Base-by-base conservation (phyloP, 2,797 vertebrate genomes). In the Tragelaphus oryx region DNA sequence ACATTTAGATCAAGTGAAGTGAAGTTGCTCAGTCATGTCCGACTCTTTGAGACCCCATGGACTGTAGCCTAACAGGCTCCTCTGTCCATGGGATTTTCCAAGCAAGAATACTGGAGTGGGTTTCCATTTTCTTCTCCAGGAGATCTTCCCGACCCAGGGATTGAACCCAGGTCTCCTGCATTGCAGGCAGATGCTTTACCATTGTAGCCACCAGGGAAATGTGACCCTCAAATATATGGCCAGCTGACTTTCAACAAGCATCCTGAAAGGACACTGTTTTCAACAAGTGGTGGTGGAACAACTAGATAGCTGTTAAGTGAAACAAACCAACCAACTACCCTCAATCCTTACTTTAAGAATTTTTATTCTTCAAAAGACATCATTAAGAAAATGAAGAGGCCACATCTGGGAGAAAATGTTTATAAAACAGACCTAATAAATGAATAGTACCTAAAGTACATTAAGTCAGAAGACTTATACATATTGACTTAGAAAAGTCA, bases 321-420 rank as follows among this genome's bases (percentile, higher is more conserved):
- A 92, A 76, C 22, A 54, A 87, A 91, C 16, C 33, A 91, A 76
- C 26, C 46, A 91, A 78, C 14, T 28, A 80, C 20, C 30, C 26
- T 90, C 57, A 75, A 68, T 28, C 26, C n/a, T 71, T 87, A 87
- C 75, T 26, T 74, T 57, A 46, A 57, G 6, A 84, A 57, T 16
- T 91, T 86, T 68, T 87, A 95, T 33, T 84, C 59, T 62, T 94
- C 37, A 87, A 88, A 90, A 93, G 24, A 95, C 20, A 80, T 48
- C 46, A 59, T 52, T 87, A 94, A 84, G 41, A 80, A 82, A 92
- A 79, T 55, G 12, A 94, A 89, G 89, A 94, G 59, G 50, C n/a
- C 41, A 86, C 22, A 83, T 62, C 76, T 84, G 16, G 60, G 48
- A 93, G 41, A 93, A 87, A 96, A 62, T 93, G 33, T 62, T 79